Base-by-base conservation (phyloP, 2,888 invertebrate species). In the Agrilus biguttatus region DNA sequence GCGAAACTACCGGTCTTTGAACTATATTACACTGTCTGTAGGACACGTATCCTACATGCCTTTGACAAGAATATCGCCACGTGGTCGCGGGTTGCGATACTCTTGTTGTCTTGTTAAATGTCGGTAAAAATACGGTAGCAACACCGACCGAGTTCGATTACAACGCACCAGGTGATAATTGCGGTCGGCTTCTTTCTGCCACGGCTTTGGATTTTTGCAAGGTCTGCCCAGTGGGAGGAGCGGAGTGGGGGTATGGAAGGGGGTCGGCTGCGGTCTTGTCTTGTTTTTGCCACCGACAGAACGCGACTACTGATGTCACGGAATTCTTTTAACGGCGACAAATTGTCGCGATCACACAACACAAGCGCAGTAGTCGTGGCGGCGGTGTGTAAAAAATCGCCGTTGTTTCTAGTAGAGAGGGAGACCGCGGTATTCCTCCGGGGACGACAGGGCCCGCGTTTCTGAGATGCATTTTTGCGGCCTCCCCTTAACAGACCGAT, bases 161-260 rank as follows among this genome's bases (percentile, higher is more conserved):
- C 49, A 50, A 51, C 57, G 57, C 58, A 60, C 63, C 66, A 66
- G 65, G 66, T 66, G 65, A 63, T 65, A 61, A 65, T 65, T 63
- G 64, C 62, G 63, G 64, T 64, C 57, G 60, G 71, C 71, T 73
- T 74, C 75, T 76, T 75, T 75, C 63, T 63, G 61, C 58, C 58
- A 57, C 53, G 56, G 53, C 51, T 55, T 53, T 51, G 51, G 61
- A 66, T 65, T 65, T 66, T 65, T 65, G 64, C 64, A 74, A 72
- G 72, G 67, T 70, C 69, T 54, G 59, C 58, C 61, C 73, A 68
- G 72, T 73, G 75, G 74, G 73, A 74, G 73, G 73, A 68, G 67
- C 74, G 71, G 67, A 66, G 66, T 66, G 62, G 68, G 68, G 71
- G 67, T 68, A 69, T 66, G 56, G 52, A 55, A 56, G 57, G 56